Percentiles rank a stretch among this genome's conserved stretches.
Conservation (phyloP, 2,113 vertebrate genomes). For the Eleginops maclovinus region DNA sequence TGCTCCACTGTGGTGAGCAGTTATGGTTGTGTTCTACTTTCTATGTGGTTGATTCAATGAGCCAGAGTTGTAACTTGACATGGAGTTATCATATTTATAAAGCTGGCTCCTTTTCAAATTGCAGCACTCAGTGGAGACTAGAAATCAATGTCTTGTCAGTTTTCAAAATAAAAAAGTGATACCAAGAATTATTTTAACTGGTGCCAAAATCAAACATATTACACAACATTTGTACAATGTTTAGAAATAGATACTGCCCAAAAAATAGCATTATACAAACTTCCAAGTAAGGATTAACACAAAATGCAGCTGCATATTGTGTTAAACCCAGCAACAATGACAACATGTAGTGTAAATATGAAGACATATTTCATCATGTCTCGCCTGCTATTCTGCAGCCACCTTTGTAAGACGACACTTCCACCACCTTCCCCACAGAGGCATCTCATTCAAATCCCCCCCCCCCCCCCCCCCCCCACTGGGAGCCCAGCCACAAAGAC, state of each 20-base stretch:
- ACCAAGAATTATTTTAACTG: too few species aligned
- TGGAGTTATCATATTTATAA: slow-evolving; percentile 43
- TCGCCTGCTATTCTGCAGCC: slow-evolving; percentile 38
- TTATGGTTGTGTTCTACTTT: slow-evolving; percentile 24
- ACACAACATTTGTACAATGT: not conserved
- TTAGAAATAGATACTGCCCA: not conserved
- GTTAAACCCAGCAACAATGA: not conserved
- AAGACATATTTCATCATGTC: slow-evolving; percentile 48
- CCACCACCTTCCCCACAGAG: slow-evolving; percentile 36
- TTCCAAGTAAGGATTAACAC: not conserved
- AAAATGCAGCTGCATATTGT: not conserved
- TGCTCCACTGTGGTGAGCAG: slow-evolving; percentile 41
- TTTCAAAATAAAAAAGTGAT: not conserved
- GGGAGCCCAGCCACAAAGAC: slow-evolving; percentile 54
- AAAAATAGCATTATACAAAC: not conserved
- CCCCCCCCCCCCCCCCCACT: slow-evolving; percentile 47
- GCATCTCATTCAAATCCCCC: slow-evolving; percentile 55
- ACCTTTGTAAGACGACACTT: slow-evolving; percentile 39
- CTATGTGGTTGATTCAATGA: slow-evolving; percentile 69
- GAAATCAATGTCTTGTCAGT: not conserved
- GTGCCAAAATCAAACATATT: too few species aligned
- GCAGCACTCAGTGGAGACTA: slow-evolving; percentile 23
- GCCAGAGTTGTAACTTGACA: slow-evolving; percentile 41
- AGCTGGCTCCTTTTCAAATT: slow-evolving; percentile 38
- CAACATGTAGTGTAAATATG: slow-evolving; percentile 9